Conservation (phyloP, 2,797 vertebrate species). For the Acridotheres tristis region DNA sequence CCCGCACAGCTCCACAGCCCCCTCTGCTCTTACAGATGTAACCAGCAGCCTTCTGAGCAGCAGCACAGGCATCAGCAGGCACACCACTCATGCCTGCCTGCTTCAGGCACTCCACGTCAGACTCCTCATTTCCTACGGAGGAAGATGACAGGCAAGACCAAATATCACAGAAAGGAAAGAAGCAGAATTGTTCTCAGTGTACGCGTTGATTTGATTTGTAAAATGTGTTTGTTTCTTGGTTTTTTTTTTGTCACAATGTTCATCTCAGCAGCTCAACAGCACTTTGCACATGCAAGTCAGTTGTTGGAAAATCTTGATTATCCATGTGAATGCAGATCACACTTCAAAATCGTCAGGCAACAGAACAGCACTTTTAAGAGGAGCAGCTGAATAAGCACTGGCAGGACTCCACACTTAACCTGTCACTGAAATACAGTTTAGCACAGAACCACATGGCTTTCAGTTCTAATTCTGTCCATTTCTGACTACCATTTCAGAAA, state of each 20-base stretch:
- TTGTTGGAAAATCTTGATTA: background rate
- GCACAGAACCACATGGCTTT: background rate
- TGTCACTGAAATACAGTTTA: background rate
- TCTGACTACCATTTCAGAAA: background rate
- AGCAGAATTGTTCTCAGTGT: background rate
- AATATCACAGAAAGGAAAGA: background rate
- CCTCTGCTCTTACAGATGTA: slow-evolving; percentile 81
- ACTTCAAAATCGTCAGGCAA: background rate
- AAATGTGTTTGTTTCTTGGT: background rate
- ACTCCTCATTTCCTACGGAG: slow-evolving; percentile 80
- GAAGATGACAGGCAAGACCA: background rate
- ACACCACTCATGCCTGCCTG: slow-evolving; percentile 84
- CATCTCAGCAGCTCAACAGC: background rate
- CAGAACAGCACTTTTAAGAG: background rate
- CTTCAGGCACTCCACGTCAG: slow-evolving; percentile 85
- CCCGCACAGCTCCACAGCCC: slow-evolving; percentile 83
- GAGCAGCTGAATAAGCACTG: background rate
- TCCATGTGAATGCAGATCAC: background rate
- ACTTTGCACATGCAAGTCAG: background rate
- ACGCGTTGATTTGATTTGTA: fast-evolving
- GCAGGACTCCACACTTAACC: background rate
- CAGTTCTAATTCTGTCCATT: background rate
- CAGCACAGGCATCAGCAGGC: slow-evolving; percentile 77
- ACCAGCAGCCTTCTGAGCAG: slow-evolving; percentile 80
- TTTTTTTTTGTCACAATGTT: background rate